Percentiles rank a stretch among this genome's conserved stretches.
Conservation (phyloP, 2,113 vertebrate species). For the Zosterops hypoxanthus region DNA sequence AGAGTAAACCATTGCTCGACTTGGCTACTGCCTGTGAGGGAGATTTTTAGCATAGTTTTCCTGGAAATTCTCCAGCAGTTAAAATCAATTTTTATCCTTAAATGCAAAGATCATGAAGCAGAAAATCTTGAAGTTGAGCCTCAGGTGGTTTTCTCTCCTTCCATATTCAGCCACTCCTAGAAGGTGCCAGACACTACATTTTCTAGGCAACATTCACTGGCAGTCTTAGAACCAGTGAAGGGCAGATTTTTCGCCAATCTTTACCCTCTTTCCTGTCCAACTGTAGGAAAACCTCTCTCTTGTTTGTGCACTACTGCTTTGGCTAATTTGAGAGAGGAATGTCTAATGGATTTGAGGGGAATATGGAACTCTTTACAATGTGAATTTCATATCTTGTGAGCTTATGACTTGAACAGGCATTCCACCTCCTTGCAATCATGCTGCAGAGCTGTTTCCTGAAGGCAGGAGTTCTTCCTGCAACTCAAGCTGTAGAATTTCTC, state of each 20-base stretch:
- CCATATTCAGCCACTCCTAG: background rate
- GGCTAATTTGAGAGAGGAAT: background rate
- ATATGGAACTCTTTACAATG: background rate
- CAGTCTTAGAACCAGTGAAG: background rate
- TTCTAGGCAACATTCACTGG: background rate
- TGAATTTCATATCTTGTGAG: background rate
- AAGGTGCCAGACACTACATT: background rate
- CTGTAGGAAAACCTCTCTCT: background rate
- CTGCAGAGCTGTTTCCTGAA: background rate
- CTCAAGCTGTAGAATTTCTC: background rate
- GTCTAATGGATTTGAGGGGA: background rate
- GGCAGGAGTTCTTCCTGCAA: background rate
- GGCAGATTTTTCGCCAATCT: background rate
- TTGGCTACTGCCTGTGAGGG: background rate
- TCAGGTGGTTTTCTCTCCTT: constrained; percentile 14
- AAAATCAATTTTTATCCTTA: constrained; percentile 53
- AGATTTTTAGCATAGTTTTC: background rate
- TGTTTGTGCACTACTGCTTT: background rate
- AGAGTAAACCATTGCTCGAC: fast-evolving
- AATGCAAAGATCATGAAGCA: constrained; percentile 33
- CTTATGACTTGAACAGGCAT: background rate
- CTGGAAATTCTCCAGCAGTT: constrained; percentile 7
- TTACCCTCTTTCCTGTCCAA: background rate
- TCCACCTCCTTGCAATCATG: background rate
- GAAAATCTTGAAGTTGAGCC: constrained; percentile 30